Base-by-base conservation (phyloP, 2,113 vertebrate species). In the Cyprinodon brontotheroides region DNA sequence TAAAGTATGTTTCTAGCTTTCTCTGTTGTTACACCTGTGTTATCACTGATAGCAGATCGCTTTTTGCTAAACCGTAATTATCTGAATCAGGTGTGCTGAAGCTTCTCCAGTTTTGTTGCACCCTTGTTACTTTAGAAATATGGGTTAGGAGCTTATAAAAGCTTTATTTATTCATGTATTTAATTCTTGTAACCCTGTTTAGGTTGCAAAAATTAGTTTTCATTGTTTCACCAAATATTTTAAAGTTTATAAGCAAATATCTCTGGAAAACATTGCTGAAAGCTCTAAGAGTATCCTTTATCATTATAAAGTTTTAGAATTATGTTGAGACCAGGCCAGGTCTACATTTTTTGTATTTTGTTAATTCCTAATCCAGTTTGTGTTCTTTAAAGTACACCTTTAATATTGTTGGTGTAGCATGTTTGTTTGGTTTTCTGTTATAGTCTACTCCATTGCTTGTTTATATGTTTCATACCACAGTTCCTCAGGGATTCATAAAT, bases 401-500 rank as follows among this genome's bases (percentile, higher is more conserved):
- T 78, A 79, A 57, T 65, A 73, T 65, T 68, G 22, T 62, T 77
- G 65, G 43, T 76, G 45, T 45, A 76, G 61, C 74, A 50, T 70
- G 61, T 80, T 62, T 81, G 76, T 57, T 79, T 66, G 73, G 80
- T 75, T 75, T 67, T 86, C 68, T 62, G 70, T 84, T 68, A 71
- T 85, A 79, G 84, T 88, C 87, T 83, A 79, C 82, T 90, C 86
- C 80, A 83, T 82, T 88, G 93, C 91, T 94, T 94, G 93, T 94
- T 94, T 94, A 93, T 94, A 93, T 95, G 95, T 96, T 96, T 95
- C 96, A 95, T 94, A 95, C 94, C 91, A 93, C 95, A 95, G 95
- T 94, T 98, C 97, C 97, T 96, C 89, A 75, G 96, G 96, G 97
- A 95, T 97, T 98, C 96, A 98, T 98, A 99, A 98, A 98, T 98